Evolutionary conservation across 2,888 invertebrate species (phyloP).

Genomic region (Ceramica pisi): DNA sequence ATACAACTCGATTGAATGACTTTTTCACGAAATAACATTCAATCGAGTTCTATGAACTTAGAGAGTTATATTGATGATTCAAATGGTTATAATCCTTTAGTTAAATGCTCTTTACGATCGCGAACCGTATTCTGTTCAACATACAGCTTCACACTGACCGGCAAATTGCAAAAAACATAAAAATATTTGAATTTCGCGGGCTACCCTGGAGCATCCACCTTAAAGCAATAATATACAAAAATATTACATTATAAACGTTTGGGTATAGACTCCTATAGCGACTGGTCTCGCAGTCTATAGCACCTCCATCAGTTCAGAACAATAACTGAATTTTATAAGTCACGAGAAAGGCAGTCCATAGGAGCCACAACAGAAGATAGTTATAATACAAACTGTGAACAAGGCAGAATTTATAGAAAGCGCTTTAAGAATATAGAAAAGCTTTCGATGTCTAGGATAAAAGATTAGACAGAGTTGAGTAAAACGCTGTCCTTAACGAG

Average conservation of each 20-base stretch:
- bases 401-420: conserved; percentile 56
- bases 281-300: conserved; percentile 36
- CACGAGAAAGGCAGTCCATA: conserved; percentile 43
- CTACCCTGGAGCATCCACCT: too few species aligned
- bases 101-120: too few species aligned
- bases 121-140: too few species aligned
- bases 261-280: conserved; percentile 37
- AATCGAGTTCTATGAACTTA: too few species aligned
- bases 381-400: conserved; percentile 43
- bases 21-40: too few species aligned
- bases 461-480: conserved; percentile 47
- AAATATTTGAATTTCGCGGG: too few species aligned
- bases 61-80: too few species aligned
- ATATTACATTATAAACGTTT: conserved; percentile 34
- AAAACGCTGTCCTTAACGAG: conserved; percentile 47
- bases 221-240: conserved; percentile 37
- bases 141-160: too few species aligned
- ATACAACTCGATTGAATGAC: too few species aligned
- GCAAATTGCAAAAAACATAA: too few species aligned
- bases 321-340: conserved; percentile 38
- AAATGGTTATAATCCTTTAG: too few species aligned
- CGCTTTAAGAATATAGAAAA: conserved; percentile 55
- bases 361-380: conserved; percentile 43
- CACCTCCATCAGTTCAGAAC: conserved; percentile 39
- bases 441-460: conserved; percentile 67